Percentiles rank a stretch among this genome's conserved stretches.
These are phyloP conservation scores for Chiridota heheva DNA, from an alignment of 35 echinoderm and acorn worm genomes.

Conservation along the genomic window DNA sequence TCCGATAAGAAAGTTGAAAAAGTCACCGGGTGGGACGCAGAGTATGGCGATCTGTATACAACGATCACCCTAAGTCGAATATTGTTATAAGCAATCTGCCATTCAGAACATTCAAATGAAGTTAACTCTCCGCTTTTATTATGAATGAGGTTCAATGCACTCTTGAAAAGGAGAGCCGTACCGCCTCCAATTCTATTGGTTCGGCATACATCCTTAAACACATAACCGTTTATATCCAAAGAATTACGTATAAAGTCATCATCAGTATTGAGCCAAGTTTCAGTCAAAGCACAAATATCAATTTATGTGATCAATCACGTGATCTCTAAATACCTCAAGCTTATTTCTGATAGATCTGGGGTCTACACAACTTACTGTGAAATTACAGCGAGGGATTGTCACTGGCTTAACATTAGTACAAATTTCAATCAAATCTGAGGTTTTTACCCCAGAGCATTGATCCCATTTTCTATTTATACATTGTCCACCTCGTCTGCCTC, in stretches of 20 bases:
- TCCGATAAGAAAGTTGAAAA: slow-evolving; percentile 19
- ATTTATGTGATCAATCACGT: slow-evolving; percentile 3
- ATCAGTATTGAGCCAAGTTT: slow-evolving; percentile 7
- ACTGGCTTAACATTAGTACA: not conserved
- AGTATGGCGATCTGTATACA: slow-evolving; percentile 17
- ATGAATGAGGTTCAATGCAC: not conserved
- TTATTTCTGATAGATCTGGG: slow-evolving; percentile 19
- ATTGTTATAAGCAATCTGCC: not conserved
- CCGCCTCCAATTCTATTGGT: not conserved
- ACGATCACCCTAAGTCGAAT: not conserved
- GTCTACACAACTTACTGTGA: not conserved
- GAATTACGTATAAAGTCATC: slow-evolving; percentile 1
- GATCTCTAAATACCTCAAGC: slow-evolving; percentile 17
- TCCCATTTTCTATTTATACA: not conserved
- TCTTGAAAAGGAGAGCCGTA: slow-evolving; percentile 4
- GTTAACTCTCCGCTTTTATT: not conserved
- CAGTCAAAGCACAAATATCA: slow-evolving; percentile 22
- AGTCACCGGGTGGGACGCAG: slow-evolving; percentile 11
- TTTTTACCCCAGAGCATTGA: not conserved
- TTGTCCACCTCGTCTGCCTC: not conserved
- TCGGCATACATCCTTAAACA: not conserved
- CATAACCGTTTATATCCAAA: not conserved
- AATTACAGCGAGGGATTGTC: not conserved
- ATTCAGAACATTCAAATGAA: slow-evolving; percentile 4
- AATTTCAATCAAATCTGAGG: not conserved